Base-by-base conservation (phyloP, 1,140 invertebrate genomes). In the Harpegnathos saltator region DNA sequence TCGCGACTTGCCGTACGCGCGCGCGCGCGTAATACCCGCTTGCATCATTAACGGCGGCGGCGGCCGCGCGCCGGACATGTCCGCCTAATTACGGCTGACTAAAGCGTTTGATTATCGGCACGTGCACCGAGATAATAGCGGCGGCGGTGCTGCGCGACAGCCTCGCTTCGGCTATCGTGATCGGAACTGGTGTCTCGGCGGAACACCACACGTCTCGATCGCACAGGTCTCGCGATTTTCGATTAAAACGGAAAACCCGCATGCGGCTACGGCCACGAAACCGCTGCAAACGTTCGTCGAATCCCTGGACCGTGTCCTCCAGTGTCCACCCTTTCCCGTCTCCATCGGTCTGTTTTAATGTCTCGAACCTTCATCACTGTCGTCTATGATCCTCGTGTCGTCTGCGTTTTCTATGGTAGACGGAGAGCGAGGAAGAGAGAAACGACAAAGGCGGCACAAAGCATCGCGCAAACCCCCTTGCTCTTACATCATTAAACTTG, bases 31-130 rank as follows among this genome's bases (percentile, higher is more conserved):
- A 82, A 80, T 83, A 78, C 61, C 61, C 38, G 38, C 38, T 44
- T 83, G 71, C 81, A 83, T 85, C 65, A 84, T 83, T 75, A 75
- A 75, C 66, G 71, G 33, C 38, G 54, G 33, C 38, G 54, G 33
- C 14, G 24, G 65, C 65, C 26, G 74, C 26, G 58, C 62, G 50
- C 74, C 33, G 74, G 68, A 69, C 82, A 87, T 83, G 73, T 26
- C 58, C 15, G 66, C 59, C 69, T 87, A 87, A 87, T 87, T 86
- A 87, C 73, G 69, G 63, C 62, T 58, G 69, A 87, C 86, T 73
- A 84, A 87, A 84, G 69, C 82, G 63, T 84, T 80, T 74, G 73
- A 84, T 87, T 87, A 87, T 50, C 50, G 73, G 59, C 38, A 72
- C 59, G 52, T 26, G 22, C 59, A 69, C 26, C 68, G 58, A 29